phyloP scores from a whole-genome alignment of 2,113 vertebrate species.

The Chloebia gouldiae region DNA sequence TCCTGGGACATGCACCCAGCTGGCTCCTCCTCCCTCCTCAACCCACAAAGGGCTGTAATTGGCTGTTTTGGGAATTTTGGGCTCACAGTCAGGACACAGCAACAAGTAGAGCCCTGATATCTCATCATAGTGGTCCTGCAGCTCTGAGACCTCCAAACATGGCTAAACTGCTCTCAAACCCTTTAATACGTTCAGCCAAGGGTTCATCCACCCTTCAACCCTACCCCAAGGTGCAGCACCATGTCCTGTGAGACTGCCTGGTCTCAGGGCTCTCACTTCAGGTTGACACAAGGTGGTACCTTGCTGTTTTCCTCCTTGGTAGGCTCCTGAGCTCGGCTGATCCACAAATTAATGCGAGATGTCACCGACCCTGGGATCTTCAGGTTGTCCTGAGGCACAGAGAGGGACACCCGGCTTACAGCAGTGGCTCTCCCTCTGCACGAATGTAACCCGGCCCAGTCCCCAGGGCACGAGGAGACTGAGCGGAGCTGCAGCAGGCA shows the following conservation, averaged over 20 bases:
- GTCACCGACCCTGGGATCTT: slow-evolving; percentile 78
- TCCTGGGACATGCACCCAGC: not conserved
- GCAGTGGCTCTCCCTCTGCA: not conserved
- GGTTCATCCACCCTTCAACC: not conserved
- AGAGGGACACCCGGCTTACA: not conserved
- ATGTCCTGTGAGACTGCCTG: not conserved
- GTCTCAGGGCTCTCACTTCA: not conserved
- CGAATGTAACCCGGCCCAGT: fast-evolving
- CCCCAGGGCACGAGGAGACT: not conserved
- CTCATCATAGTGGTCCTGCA: not conserved
- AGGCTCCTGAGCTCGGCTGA: slow-evolving; percentile 75
- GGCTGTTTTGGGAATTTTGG: not conserved
- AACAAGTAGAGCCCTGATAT: not conserved
- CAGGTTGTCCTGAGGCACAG: slow-evolving; percentile 73
- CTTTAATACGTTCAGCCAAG: not conserved
- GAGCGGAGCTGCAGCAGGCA: not conserved
- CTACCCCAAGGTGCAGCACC: not conserved
- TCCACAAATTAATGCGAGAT: slow-evolving; percentile 84
- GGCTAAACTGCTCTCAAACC: not conserved
- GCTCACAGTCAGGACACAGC: not conserved
- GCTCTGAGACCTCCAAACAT: not conserved
- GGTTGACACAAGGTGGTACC: not conserved
- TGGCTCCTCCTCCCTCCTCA: not conserved
- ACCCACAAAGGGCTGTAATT: not conserved
- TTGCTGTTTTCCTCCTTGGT: slow-evolving; percentile 57